A percentile compares a stretch with the other conserved stretches of the same genome.
Evolutionary conservation across 2,113 vertebrate genomes (phyloP).

Genomic region (Nothocercus julius): DNA sequence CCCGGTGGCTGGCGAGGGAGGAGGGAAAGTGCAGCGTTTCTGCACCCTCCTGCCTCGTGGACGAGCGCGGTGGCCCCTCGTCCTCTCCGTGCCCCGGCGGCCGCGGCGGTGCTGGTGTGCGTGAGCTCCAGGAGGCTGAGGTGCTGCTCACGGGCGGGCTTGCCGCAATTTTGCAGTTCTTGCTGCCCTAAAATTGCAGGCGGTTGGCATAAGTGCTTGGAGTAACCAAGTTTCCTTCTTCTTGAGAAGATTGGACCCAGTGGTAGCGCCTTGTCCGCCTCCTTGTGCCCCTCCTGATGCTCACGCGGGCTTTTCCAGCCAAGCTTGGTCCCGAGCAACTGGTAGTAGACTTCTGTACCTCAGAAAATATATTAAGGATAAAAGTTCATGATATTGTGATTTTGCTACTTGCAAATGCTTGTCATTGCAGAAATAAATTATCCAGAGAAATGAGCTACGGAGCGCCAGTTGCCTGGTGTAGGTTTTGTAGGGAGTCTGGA

Average conservation of each 20-base stretch:
- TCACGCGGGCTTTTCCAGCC: not conserved
- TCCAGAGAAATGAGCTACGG: accelerated
- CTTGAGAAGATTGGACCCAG: no score
- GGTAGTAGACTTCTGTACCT: no score
- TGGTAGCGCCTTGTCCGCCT: no score
- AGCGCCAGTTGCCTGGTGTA: not conserved
- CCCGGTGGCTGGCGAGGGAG: not conserved
- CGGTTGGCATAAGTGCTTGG: not conserved
- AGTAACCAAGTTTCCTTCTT: not conserved
- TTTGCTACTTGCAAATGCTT: accelerated
- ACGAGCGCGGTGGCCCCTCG: no score
- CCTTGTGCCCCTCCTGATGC: no score
- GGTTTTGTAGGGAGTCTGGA: not conserved
- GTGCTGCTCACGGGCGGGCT: not conserved
- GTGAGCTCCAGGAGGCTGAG: not conserved
- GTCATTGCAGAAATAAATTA: not conserved
- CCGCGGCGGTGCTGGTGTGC: not conserved
- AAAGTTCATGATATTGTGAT: not conserved
- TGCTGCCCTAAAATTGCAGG: not conserved
- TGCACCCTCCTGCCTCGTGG: no score
- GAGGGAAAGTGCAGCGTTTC: not conserved
- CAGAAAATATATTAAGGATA: not conserved
- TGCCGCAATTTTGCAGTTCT: not conserved
- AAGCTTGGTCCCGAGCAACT: not conserved
- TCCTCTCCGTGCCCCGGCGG: no score